Conservation (phyloP, 2,113 vertebrate species). For the Cricetomys ansorgei region DNA sequence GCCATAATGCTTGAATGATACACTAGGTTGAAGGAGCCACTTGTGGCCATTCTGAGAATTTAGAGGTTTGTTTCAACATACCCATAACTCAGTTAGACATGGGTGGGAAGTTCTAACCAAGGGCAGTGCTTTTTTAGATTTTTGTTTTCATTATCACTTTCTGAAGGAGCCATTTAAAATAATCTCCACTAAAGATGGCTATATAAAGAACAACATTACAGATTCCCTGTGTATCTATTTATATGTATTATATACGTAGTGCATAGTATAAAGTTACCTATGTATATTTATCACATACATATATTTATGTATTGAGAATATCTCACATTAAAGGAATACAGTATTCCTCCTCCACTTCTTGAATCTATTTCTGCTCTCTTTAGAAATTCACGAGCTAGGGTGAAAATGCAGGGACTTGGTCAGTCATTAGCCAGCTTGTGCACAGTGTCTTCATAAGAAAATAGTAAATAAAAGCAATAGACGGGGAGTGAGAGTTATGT, state of each 20-base stretch:
- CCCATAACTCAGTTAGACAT: accelerated
- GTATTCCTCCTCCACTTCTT: too few species aligned
- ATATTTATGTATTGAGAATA: background rate
- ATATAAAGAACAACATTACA: background rate
- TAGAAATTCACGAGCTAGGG: background rate
- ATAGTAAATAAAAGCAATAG: background rate
- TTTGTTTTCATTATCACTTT: background rate
- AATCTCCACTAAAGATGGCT: background rate
- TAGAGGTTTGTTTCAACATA: accelerated
- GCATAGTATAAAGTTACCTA: background rate
- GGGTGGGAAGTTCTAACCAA: background rate
- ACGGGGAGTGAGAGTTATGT: background rate
- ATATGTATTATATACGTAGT: background rate
- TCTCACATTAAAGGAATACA: background rate
- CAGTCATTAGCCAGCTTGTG: background rate
- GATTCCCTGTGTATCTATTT: background rate
- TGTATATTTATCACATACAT: too few species aligned
- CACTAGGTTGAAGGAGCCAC: background rate
- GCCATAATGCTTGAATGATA: background rate
- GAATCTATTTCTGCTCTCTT: background rate
- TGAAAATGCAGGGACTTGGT: background rate
- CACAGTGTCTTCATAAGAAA: background rate
- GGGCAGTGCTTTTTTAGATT: background rate
- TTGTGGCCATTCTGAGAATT: background rate
- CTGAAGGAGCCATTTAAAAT: background rate